Base-by-base conservation (phyloP, 2,888 invertebrate genomes). In the Conchocele bisecta region DNA sequence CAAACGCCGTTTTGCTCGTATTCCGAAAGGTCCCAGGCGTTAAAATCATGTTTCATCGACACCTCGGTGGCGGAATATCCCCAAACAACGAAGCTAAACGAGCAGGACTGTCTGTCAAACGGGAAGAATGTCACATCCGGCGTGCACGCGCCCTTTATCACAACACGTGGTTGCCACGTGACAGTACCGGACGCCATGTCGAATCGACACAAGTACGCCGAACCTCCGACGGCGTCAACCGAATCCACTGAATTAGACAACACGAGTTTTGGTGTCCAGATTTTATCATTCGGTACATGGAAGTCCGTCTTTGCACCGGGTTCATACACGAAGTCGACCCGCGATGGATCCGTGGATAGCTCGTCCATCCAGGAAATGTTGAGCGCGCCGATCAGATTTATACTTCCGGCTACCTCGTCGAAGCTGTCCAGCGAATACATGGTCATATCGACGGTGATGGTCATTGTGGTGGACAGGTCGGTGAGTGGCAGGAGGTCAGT, bases 81-180 rank as follows among this genome's bases (percentile, higher is more conserved):
- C 75, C 67, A 75, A 3, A 65, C 17, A 7, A 56, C 31, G 33
- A 67, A 67, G 4, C 57, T 41, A 42, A 75, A 68, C 3, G 20
- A 28, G 33, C 75, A 75, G 7, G 35, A 31, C 39, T 75, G 75
- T 48, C 56, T 58, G 48, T 75, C 75, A 31, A 71, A 71, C 1
- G 75, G 75, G 24, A 64, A 75, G 31, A 35, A 75, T 0, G 71
- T 75, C 24, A 75, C 60, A 56, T 75, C 71, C 15, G 75, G 64
- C 2, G 71, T 51, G 28, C 75, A 75, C 1, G 75, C 54, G 24
- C 46, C 58, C 17, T 63, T 44, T 2, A 71, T 33, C 11, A 60
- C 31, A 22, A 71, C 37, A 17, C 63, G 66, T 5, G 71, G 71
- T 29, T 59, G 53, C 75, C 75, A 75, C 3, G 31, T 44, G 0